Conservation (phyloP, 1,140 invertebrate species). For the Tetranychus cinnabarinus region DNA sequence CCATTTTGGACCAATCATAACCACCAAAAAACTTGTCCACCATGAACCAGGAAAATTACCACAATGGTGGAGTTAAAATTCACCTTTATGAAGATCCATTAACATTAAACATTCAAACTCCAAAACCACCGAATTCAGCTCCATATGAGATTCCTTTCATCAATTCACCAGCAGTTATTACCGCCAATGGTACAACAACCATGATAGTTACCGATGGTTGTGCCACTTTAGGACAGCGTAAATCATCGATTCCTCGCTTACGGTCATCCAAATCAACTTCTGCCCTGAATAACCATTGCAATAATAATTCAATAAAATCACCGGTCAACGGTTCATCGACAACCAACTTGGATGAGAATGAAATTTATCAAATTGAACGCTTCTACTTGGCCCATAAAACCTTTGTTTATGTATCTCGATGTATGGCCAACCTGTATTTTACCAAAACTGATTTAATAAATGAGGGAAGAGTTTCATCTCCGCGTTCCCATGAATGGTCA, state of each 20-base stretch:
- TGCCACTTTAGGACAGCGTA: too few species aligned
- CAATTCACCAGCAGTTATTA: too few species aligned
- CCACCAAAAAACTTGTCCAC: too few species aligned
- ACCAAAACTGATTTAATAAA: constrained; percentile 27
- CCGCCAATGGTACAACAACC: too few species aligned
- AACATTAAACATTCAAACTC: too few species aligned
- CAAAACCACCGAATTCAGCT: too few species aligned
- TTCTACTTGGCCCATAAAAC: constrained; percentile 54
- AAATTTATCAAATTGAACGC: constrained; percentile 46
- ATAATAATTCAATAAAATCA: background rate
- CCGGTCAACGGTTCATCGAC: background rate
- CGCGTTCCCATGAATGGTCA: constrained; percentile 33
- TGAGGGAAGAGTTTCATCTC: constrained; percentile 3
- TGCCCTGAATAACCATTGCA: background rate
- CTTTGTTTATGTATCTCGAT: constrained; percentile 48
- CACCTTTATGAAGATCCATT: too few species aligned
- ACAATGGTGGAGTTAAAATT: too few species aligned
- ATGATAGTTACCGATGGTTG: too few species aligned
- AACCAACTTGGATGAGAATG: constrained; percentile 33
- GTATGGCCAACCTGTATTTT: constrained; percentile 49
- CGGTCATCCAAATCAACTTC: background rate
- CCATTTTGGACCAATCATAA: too few species aligned
- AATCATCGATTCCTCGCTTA: background rate
- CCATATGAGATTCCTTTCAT: too few species aligned
- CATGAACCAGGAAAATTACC: too few species aligned